phyloP scores from a whole-genome alignment of 2,888 invertebrate species.

The Phoenoteleia sp. region DNA sequence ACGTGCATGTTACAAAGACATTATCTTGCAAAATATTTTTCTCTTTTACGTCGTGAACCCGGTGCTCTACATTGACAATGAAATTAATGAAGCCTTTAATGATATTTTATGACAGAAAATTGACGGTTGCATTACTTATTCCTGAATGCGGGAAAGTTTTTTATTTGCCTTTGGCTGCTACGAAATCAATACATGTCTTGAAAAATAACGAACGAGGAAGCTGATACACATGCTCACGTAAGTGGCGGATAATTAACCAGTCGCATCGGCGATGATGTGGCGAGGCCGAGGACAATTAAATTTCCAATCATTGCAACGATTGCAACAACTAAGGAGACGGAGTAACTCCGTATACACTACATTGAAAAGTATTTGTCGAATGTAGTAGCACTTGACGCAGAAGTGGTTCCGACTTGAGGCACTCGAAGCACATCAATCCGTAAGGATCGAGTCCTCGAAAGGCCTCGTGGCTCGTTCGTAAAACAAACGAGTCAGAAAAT shows the following conservation, averaged over 20 bases:
- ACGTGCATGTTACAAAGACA: constrained; percentile 72
- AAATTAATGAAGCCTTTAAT: constrained; percentile 64
- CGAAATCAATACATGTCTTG: constrained; percentile 31
- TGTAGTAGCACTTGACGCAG: constrained; percentile 63
- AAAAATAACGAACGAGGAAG: background rate
- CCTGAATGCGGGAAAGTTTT: background rate
- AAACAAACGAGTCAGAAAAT: constrained; percentile 67
- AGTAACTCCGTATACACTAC: constrained; percentile 46
- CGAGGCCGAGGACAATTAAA: constrained; percentile 41
- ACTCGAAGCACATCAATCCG: constrained; percentile 71
- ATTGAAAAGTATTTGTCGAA: constrained; percentile 65
- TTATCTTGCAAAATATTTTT: constrained; percentile 58
- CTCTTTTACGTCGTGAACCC: constrained; percentile 38
- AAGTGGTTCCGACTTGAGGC: constrained; percentile 66
- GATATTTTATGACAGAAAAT: constrained; percentile 66
- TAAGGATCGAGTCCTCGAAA: constrained; percentile 68
- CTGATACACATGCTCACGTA: background rate
- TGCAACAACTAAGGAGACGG: constrained; percentile 20
- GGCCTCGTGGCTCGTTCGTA: constrained; percentile 59
- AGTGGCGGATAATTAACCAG: constrained; percentile 33
- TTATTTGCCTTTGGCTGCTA: constrained; percentile 3
- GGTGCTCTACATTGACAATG: constrained; percentile 56
- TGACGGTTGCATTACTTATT: constrained; percentile 43
- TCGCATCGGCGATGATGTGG: background rate
- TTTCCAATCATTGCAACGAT: constrained; percentile 56